Evolutionary conservation across 35 echinoderm and acorn worm species (phyloP).

Genomic region (Heliocidaris erythrogramma): DNA sequence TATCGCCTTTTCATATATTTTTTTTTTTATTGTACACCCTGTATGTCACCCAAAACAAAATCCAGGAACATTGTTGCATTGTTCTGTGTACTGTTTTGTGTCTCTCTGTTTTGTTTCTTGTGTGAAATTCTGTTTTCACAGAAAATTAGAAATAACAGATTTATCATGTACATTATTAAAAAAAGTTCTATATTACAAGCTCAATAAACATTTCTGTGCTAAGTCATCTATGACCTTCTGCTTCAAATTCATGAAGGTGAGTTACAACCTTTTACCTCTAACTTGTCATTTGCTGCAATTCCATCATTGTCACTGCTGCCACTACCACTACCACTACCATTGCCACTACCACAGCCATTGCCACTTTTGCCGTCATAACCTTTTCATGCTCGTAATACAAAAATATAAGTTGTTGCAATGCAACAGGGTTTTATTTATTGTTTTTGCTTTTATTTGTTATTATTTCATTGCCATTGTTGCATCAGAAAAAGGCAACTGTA

Average conservation of each 20-base stretch:
- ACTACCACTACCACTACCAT: neutral
- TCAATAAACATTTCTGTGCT: conserved; percentile 1
- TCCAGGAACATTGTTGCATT: neutral
- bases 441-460: neutral
- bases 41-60: neutral
- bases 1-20: too few species aligned
- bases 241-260: neutral
- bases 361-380: neutral
- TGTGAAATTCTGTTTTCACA: too few species aligned
- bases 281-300: neutral
- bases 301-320: neutral
- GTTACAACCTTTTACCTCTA: neutral
- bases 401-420: neutral
- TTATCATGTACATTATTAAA: neutral
- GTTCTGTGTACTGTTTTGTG: neutral
- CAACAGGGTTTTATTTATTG: neutral
- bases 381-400: neutral
- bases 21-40: too few species aligned
- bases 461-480: neutral
- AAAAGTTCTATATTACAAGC: neutral
- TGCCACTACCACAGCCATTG: neutral
- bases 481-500: neutral
- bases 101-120: neutral
- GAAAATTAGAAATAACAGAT: neutral
- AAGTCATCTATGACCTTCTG: conserved; percentile 2